phyloP scores from a whole-genome alignment of 2,113 vertebrate genomes.

The Cynopterus brachyotis region DNA sequence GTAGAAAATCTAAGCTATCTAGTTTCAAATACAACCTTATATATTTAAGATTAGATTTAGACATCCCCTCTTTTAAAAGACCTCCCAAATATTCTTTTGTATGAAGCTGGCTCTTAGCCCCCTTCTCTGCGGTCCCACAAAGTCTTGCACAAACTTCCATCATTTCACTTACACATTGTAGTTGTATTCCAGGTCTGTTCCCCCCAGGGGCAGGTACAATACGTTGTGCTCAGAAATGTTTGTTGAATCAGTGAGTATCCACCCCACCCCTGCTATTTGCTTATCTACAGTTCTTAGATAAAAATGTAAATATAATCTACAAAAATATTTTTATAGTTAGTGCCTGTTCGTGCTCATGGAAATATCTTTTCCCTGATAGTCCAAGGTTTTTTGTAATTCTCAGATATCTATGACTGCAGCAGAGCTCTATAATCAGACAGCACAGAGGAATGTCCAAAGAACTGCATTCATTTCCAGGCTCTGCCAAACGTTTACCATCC shows the following conservation, averaged over 20 bases:
- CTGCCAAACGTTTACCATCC: constrained; percentile 36
- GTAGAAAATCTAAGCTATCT: not conserved
- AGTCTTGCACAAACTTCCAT: not conserved
- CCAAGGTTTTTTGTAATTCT: constrained; percentile 32
- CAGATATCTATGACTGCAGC: not conserved
- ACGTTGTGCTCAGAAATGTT: not conserved
- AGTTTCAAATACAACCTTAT: not conserved
- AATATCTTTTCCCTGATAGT: not conserved
- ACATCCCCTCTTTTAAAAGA: not conserved
- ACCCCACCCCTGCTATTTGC: not conserved
- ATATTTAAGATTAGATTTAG: constrained; percentile 11
- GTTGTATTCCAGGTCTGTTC: not conserved
- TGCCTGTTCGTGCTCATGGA: not conserved
- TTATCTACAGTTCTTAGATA: not conserved
- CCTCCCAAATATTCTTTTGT: not conserved
- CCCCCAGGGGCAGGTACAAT: not conserved
- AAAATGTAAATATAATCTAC: constrained; percentile 2
- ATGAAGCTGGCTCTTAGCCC: not conserved
- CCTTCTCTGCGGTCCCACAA: not conserved
- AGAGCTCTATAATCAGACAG: constrained; percentile 33
- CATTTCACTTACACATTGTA: not conserved
- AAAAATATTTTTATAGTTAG: constrained; percentile 31
- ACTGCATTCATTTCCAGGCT: not conserved
- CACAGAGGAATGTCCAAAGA: constrained; percentile 37
- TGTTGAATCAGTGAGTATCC: not conserved